Percentiles rank a stretch among this genome's conserved stretches.
Conservation (phyloP, 2,888 invertebrate genomes). For the Biston betularia region DNA sequence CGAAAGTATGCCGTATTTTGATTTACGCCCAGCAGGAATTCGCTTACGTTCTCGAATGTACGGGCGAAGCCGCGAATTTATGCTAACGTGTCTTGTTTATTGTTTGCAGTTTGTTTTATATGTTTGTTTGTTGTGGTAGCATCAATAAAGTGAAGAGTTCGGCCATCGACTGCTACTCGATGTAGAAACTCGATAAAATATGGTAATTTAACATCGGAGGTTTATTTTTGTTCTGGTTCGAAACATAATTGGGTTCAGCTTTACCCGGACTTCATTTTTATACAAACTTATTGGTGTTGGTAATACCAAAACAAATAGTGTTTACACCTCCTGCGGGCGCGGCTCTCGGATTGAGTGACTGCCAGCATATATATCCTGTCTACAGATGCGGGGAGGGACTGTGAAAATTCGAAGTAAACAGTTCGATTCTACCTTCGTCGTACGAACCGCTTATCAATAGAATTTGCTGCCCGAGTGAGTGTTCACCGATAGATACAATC, state of each 20-base stretch:
- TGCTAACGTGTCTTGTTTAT: slow-evolving; percentile 53
- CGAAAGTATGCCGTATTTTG: slow-evolving; percentile 42
- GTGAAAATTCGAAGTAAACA: too few relatives aligned
- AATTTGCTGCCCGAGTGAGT: too few relatives aligned
- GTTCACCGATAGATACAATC: too few relatives aligned
- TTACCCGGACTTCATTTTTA: background rate
- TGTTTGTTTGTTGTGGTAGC: slow-evolving; percentile 36
- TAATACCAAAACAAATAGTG: too few relatives aligned
- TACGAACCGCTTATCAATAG: too few relatives aligned
- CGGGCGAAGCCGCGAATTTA: slow-evolving; percentile 42
- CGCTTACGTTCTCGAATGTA: slow-evolving; percentile 39
- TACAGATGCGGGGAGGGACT: too few relatives aligned
- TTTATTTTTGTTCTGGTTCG: slow-evolving; percentile 4
- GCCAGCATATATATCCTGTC: too few relatives aligned
- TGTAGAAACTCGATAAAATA: slow-evolving; percentile 19
- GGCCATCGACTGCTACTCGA: slow-evolving; percentile 10
- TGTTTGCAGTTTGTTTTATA: slow-evolving; percentile 45
- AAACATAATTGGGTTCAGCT: slow-evolving; percentile 11
- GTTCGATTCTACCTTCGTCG: too few relatives aligned
- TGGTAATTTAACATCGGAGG: slow-evolving; percentile 13
- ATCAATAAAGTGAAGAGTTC: slow-evolving; percentile 30
- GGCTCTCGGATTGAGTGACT: too few relatives aligned
- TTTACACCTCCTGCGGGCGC: too few relatives aligned
- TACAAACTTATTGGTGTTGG: background rate
- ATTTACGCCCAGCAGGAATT: slow-evolving; percentile 40